Evolutionary conservation across 2,888 invertebrate species (phyloP).

Genomic region (Diarsia brunnea): DNA sequence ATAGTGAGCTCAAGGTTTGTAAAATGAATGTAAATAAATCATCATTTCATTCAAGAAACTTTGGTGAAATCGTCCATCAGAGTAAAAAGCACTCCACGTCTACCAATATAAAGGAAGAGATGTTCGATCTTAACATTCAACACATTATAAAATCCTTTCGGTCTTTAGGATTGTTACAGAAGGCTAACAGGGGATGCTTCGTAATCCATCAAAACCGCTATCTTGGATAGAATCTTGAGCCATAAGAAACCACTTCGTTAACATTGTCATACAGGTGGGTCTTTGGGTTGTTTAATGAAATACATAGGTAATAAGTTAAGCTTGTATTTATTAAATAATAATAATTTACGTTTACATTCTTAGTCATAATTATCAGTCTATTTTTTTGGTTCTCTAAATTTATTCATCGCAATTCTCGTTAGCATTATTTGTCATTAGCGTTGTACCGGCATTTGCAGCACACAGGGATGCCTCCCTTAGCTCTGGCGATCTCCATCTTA

Average conservation of each 20-base stretch:
- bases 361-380: conserved; percentile 6
- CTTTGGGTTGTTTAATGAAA: background rate
- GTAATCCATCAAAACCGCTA: background rate
- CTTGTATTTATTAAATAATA: background rate
- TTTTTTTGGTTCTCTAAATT: background rate
- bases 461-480: conserved; percentile 62
- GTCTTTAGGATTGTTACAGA: background rate
- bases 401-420: background rate
- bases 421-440: background rate
- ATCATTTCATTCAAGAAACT: no score
- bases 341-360: background rate
- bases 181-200: background rate
- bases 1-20: no score
- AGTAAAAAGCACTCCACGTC: no score
- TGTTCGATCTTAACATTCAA: background rate
- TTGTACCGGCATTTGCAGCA: conserved; percentile 64
- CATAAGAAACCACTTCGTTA: background rate
- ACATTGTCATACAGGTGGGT: background rate
- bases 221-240: background rate
- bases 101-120: no score
- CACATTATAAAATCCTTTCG: background rate
- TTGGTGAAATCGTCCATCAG: no score
- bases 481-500: conserved; percentile 48
- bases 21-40: no score
- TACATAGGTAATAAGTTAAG: background rate